Evolutionary conservation across 2,888 invertebrate species (phyloP).

Genomic region (Lycophotia porphyrea): DNA sequence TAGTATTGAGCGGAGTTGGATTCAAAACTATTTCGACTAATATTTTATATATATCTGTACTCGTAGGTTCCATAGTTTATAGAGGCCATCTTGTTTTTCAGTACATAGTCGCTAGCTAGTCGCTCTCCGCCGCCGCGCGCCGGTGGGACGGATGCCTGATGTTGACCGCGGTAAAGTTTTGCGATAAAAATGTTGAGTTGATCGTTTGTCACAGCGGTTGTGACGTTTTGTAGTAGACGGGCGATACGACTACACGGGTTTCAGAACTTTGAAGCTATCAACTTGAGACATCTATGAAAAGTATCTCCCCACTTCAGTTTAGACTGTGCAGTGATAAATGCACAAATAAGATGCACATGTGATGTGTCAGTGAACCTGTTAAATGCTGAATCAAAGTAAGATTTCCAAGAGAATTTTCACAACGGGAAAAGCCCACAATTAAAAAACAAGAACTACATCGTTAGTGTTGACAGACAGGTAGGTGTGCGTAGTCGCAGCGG

Average conservation of each 20-base stretch:
- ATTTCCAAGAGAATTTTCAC: neutral
- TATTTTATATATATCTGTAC: too few species aligned
- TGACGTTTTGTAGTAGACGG: neutral
- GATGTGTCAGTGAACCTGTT: neutral
- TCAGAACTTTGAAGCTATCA: slow-evolving; percentile 12
- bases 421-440: neutral
- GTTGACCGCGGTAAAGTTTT: slow-evolving; percentile 35
- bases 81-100: neutral
- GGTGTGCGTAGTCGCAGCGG: too few species aligned
- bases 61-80: too few species aligned
- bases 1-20: too few species aligned
- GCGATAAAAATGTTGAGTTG: slow-evolving; percentile 32
- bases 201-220: slow-evolving; percentile 36
- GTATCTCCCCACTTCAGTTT: neutral
- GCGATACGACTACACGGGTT: neutral
- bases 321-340: neutral
- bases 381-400: neutral
- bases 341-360: neutral
- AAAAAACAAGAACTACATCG: too few species aligned
- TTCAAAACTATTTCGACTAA: too few species aligned
- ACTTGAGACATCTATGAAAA: neutral
- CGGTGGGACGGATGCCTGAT: neutral
- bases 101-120: neutral
- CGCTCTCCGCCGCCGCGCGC: neutral
- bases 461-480: neutral